Percentiles rank a stretch among this genome's conserved stretches.
These are phyloP conservation scores for Noctua janthina DNA, from an alignment of 2,888 invertebrate species.

Conservation along the genomic window DNA sequence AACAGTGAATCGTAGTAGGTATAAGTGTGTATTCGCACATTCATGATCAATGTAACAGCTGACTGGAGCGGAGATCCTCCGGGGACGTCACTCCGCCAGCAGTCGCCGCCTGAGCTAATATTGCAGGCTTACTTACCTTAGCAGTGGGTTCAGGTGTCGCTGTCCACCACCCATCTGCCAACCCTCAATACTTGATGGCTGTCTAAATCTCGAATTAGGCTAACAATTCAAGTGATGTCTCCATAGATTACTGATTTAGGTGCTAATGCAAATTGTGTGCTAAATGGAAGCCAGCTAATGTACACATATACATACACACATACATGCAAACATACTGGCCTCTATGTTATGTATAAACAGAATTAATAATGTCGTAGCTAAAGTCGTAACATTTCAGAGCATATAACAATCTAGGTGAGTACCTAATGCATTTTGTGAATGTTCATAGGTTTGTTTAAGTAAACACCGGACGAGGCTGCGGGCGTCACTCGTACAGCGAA, in stretches of 20 bases:
- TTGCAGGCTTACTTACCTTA: conserved; percentile 72
- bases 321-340: conserved; percentile 20
- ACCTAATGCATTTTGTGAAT: conserved; percentile 59
- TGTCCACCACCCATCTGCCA: conserved; percentile 71
- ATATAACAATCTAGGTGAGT: conserved; percentile 46
- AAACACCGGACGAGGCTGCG: conserved; percentile 72
- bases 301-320: conserved; percentile 26
- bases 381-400: conserved; percentile 27
- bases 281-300: conserved; percentile 51
- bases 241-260: conserved; percentile 73
- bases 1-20: not conserved
- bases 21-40: conserved; percentile 17
- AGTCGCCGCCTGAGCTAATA: conserved; percentile 73
- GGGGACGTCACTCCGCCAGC: conserved; percentile 37
- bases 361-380: conserved; percentile 46
- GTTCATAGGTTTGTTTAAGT: conserved; percentile 59
- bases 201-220: conserved; percentile 81
- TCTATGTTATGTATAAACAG: conserved; percentile 41
- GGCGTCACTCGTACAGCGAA: conserved; percentile 85
- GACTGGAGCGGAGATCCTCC: conserved; percentile 33
- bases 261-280: conserved; percentile 66
- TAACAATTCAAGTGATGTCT: conserved; percentile 70
- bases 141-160: conserved; percentile 57
- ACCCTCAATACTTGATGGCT: conserved; percentile 84
- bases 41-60: conserved; percentile 44